Evolutionary conservation across 1,140 invertebrate genomes (phyloP), one percentile per base, ranked within the genome.

Genomic region (Mylabris phalerata): DNA sequence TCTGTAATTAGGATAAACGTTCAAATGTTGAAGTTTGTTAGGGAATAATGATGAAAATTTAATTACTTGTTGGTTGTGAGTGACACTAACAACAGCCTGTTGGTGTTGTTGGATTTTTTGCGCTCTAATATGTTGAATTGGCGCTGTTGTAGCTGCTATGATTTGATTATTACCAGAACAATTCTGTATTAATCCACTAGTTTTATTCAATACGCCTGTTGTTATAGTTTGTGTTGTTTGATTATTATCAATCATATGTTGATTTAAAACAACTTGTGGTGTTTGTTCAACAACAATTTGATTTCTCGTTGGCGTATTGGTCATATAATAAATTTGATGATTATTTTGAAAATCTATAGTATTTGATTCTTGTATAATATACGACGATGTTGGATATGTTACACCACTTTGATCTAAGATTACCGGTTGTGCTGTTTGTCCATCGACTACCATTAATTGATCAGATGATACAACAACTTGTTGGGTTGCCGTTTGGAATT

Each of bases 401-500:
- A 63, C 55, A 51, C 49, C 61, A 11, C 61, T 55, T 27, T 63
- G 66, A 44, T 67, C 63, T 10, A 67, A 49, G 27, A 66, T 64
- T 47, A 67, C 52, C 48, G 60, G 62, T 46, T 67, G 68, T 26
- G 55, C 55, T 0, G 32, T 32, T 38, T 62, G 65, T 25, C 59
- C 52, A 42, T 68, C 60, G 13, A 68, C 59, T 19, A 71, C 63
- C 66, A 72, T 68, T 10, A 71, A 57, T 57, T 71, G 67, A 55
- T 72, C 64, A 38, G 61, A 57, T 48, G 66, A 60, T 59, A 64
- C 58, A 44, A 68, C 62, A 50, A 69, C 67, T 55, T 60, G 67
- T 59, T 70, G 65, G 32, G 32, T 32, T 32, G 32, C 7, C 24
- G 56, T 46, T 60, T 61, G 64, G 52, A 65, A 67, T 42, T 65